Evolutionary conservation across 2,113 vertebrate species (phyloP).

Genomic region (Physeter macrocephalus): DNA sequence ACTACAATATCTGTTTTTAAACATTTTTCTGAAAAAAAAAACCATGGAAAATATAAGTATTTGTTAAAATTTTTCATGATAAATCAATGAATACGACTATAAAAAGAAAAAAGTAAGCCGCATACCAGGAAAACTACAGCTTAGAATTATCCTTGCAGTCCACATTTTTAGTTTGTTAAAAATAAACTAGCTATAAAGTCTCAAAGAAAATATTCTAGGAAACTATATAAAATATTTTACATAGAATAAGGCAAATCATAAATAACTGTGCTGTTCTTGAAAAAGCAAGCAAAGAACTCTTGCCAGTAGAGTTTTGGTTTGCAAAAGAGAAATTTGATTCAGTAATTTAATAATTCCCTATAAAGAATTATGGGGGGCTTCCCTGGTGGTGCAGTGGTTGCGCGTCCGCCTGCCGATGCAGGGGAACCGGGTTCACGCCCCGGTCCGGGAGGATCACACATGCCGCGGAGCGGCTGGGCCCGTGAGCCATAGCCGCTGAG

Average conservation of each 20-base stretch:
- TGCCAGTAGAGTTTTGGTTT: neutral
- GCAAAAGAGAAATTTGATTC: neutral
- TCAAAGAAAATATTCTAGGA: neutral
- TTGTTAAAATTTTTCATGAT: neutral
- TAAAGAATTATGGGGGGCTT: neutral
- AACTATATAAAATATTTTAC: neutral
- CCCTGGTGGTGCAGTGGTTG: too few relatives aligned
- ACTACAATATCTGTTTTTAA: accelerated
- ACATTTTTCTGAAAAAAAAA: slow-evolving; percentile 52
- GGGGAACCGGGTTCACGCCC: too few relatives aligned
- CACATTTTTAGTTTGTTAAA: neutral
- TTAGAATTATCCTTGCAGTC: neutral
- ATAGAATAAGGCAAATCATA: neutral
- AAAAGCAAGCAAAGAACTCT: neutral
- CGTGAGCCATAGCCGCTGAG: too few relatives aligned
- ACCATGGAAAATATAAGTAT: neutral
- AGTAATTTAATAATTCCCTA: neutral
- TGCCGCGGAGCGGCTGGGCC: too few relatives aligned
- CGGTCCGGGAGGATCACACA: too few relatives aligned
- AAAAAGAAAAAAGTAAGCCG: neutral
- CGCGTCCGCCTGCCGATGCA: too few relatives aligned
- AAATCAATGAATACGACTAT: neutral
- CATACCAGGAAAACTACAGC: neutral
- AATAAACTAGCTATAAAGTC: neutral
- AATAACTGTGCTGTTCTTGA: neutral